Percentiles rank a stretch among this genome's conserved stretches.
phyloP scores from a whole-genome alignment of 2,888 invertebrate genomes.

The Pinctada fucata region DNA sequence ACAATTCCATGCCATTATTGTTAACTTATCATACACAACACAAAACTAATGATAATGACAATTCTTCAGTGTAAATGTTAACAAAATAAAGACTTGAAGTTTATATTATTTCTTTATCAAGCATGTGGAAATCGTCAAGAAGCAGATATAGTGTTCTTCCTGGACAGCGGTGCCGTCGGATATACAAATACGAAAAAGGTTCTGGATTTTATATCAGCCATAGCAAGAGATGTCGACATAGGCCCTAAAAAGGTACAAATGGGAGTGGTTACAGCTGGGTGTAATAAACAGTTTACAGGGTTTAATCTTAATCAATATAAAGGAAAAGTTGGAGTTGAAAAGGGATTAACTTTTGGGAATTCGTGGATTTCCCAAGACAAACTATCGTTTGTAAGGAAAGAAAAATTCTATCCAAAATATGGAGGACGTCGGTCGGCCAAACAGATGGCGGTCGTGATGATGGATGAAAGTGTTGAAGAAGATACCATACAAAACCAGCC shows the following conservation, averaged over 20 bases:
- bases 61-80: not conserved
- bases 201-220: conserved; percentile 58
- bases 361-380: not conserved
- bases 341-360: conserved; percentile 1
- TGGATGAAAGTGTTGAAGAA: conserved; percentile 60
- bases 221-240: conserved; percentile 60
- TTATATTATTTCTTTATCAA: no score
- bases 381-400: conserved; percentile 51
- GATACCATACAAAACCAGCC: not conserved
- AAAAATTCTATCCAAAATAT: conserved; percentile 47
- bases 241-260: conserved; percentile 64
- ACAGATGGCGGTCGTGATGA: conserved; percentile 62
- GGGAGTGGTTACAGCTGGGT: conserved; percentile 62
- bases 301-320: conserved; percentile 26
- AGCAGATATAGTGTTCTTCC: conserved; percentile 68
- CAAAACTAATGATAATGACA: no score
- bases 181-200: conserved; percentile 61
- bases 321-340: conserved; percentile 15
- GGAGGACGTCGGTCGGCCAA: conserved; percentile 62
- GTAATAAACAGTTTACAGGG: conserved; percentile 34
- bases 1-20: no score
- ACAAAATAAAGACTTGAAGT: not conserved
- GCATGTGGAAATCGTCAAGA: conserved; percentile 63
- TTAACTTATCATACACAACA: no score
- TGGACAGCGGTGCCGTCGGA: conserved; percentile 67